Conservation (phyloP, 2,113 vertebrate species). For the Salvelinus sp. region DNA sequence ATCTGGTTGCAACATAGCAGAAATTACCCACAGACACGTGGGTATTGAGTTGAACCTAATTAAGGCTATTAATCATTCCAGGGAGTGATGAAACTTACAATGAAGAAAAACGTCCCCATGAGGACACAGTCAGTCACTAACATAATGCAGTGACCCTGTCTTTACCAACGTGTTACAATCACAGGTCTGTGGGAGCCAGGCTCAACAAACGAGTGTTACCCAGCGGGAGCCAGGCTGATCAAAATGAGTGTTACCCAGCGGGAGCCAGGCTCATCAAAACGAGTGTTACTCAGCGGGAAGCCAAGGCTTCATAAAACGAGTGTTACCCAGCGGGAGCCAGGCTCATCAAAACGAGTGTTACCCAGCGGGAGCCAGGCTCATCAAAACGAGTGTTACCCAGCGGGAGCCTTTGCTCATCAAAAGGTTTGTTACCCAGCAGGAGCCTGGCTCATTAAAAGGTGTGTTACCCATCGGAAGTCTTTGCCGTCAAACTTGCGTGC, state of each 20-base stretch:
- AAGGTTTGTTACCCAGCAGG: too few relatives aligned
- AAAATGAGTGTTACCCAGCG: too few relatives aligned
- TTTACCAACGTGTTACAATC: not conserved
- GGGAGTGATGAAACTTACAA: not conserved
- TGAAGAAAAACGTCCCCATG: not conserved
- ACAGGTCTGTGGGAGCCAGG: not conserved
- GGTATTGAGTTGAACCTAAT: not conserved
- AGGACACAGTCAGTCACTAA: not conserved
- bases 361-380: too few relatives aligned
- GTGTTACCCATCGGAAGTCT: slow-evolving; percentile 91
- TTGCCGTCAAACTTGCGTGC: slow-evolving; percentile 97
- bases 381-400: too few relatives aligned
- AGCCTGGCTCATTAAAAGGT: not conserved
- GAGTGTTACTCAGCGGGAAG: too few relatives aligned
- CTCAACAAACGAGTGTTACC: too few relatives aligned
- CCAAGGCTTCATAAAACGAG: too few relatives aligned
- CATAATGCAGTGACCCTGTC: not conserved
- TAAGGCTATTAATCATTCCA: not conserved
- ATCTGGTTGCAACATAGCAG: not conserved
- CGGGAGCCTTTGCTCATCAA: too few relatives aligned
- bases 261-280: too few relatives aligned
- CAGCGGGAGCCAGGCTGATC: too few relatives aligned
- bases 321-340: too few relatives aligned
- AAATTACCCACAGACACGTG: not conserved
- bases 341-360: too few relatives aligned